Percentiles rank a stretch among this genome's conserved stretches.
Conservation (phyloP, 2,888 invertebrate genomes). For the Reticulitermes lucifugus region DNA sequence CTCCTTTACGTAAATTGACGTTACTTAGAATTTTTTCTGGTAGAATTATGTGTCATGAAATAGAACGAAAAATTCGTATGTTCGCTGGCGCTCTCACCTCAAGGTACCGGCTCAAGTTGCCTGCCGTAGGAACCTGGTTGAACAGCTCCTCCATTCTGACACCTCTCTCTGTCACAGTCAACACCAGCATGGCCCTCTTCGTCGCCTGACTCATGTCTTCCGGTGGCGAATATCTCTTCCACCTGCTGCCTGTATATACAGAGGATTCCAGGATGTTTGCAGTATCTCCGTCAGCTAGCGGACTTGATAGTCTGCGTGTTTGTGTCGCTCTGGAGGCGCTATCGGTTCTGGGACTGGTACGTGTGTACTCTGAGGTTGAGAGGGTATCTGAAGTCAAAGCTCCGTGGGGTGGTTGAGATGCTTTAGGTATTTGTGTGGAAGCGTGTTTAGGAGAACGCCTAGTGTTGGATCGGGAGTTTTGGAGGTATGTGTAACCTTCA, state of each 20-base stretch:
- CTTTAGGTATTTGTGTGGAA: background rate
- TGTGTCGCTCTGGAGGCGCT: constrained; percentile 11
- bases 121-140: background rate
- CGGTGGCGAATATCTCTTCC: background rate
- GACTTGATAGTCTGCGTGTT: constrained; percentile 5
- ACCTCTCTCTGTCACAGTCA: constrained; percentile 10
- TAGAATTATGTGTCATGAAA: no score
- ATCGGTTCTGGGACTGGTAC: background rate
- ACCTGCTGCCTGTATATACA: background rate
- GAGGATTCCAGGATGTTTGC: background rate
- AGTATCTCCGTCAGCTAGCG: background rate
- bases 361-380: background rate
- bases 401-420: no score
- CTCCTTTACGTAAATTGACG: no score
- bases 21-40: no score
- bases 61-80: no score
- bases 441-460: background rate
- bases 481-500: background rate
- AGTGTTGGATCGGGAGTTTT: background rate
- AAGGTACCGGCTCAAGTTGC: background rate
- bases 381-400: background rate
- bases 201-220: constrained; percentile 25
- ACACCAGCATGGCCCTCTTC: constrained; percentile 30
- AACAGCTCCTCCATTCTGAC: constrained; percentile 9
- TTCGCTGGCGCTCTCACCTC: background rate